A percentile compares a stretch with the other conserved stretches of the same genome.
Conservation (phyloP, 30 jellyfish, hydroid and myxozoan species). For the Catostylus mosaicus region DNA sequence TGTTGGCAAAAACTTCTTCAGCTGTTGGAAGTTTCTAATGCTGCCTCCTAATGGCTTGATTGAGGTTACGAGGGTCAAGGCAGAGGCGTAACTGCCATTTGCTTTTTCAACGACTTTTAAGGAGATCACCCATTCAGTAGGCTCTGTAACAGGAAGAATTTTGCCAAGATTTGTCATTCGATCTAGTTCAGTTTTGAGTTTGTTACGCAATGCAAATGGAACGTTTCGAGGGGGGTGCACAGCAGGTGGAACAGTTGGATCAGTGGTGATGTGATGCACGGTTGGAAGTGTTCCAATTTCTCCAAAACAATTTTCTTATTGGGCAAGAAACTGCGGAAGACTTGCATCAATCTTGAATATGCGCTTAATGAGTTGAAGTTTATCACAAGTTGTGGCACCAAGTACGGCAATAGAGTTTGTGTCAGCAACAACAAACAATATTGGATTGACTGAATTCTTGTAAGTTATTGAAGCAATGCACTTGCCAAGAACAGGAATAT, state of each 20-base stretch:
- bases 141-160: not conserved
- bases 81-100: not conserved
- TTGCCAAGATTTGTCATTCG: not conserved
- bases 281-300: no score
- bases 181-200: not conserved
- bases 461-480: not conserved
- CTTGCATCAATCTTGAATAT: no score
- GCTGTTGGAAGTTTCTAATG: not conserved
- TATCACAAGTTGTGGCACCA: constrained; percentile 3
- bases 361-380: constrained; percentile 8
- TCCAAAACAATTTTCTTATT: no score
- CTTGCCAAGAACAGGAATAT: constrained; percentile 31
- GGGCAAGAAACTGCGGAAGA: no score
- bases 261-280: no score
- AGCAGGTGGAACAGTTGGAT: no score
- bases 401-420: constrained; percentile 13
- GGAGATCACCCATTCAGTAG: not conserved
- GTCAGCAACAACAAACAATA: constrained; percentile 20
- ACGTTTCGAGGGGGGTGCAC: not conserved
- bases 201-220: not conserved
- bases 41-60: not conserved
- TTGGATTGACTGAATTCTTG: constrained; percentile 3
- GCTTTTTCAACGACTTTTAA: not conserved
- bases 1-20: no score
- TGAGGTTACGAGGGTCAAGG: not conserved